Percentiles rank a stretch among this genome's conserved stretches.
These are phyloP conservation scores for Linurgus olivaceus DNA, from an alignment of 2,797 vertebrate genomes.

Conservation along the genomic window DNA sequence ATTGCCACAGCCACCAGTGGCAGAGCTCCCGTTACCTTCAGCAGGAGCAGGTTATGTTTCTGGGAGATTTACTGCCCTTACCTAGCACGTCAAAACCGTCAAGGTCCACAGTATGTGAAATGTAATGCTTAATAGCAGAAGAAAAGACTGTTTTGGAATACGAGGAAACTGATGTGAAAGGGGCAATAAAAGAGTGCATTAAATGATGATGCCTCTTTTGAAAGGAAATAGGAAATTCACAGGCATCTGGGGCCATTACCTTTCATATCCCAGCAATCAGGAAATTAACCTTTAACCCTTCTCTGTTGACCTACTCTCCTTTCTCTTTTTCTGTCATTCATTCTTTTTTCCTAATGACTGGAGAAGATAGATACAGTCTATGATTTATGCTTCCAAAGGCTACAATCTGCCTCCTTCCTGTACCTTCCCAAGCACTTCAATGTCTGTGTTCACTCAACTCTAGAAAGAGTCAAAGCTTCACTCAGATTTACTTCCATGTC, in stretches of 20 bases:
- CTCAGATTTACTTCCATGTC: not conserved
- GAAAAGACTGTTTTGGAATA: not conserved
- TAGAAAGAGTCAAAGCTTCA: not conserved
- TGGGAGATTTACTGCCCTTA: not conserved
- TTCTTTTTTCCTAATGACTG: slow-evolving; percentile 31
- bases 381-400: slow-evolving; percentile 1
- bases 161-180: not conserved
- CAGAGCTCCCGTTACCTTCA: not conserved
- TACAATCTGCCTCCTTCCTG: not conserved
- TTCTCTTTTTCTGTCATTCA: slow-evolving; percentile 43
- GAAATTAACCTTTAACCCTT: slow-evolving; percentile 56
- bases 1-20: not conserved
- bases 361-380: not conserved
- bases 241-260: slow-evolving; percentile 38
- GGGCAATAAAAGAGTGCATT: slow-evolving; percentile 20
- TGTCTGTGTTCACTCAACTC: not conserved
- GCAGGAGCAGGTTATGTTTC: not conserved
- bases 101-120: not conserved
- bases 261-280: slow-evolving; percentile 50
- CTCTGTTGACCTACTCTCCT: slow-evolving; percentile 29
- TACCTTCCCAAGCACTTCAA: not conserved
- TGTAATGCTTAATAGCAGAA: not conserved
- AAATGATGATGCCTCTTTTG: slow-evolving; percentile 26
- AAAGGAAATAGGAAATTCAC: slow-evolving; percentile 48
- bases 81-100: not conserved